Conservation (phyloP, 2,797 vertebrate genomes). For the Chelon labrosus region DNA sequence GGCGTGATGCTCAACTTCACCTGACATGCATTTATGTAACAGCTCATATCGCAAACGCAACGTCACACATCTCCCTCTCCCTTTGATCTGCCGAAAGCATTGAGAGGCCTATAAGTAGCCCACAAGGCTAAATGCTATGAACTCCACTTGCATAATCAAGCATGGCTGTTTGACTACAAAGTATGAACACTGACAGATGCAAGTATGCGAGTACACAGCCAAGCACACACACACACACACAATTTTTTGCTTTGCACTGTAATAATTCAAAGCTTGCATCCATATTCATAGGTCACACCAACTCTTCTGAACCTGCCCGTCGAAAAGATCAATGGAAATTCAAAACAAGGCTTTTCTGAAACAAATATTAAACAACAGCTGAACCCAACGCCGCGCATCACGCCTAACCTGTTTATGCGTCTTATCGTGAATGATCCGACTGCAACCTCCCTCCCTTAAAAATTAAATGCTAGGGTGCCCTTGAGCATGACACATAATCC, state of each 20-base stretch:
- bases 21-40: slow-evolving; percentile 64
- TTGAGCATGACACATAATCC: slow-evolving; percentile 54
- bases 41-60: slow-evolving; percentile 50
- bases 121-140: slow-evolving; percentile 71
- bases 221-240: slow-evolving; percentile 15
- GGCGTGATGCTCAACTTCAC: slow-evolving; percentile 36
- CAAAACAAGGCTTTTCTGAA: slow-evolving; percentile 66
- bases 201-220: slow-evolving; percentile 20
- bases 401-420: slow-evolving; percentile 15
- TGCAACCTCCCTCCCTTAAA: not conserved
- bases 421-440: slow-evolving; percentile 30
- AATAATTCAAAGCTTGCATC: slow-evolving; percentile 74
- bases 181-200: slow-evolving; percentile 57
- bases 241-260: slow-evolving; percentile 38
- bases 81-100: slow-evolving; percentile 69
- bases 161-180: slow-evolving; percentile 53
- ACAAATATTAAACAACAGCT: slow-evolving; percentile 66
- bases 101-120: slow-evolving; percentile 65
- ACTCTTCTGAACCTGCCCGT: slow-evolving; percentile 68
- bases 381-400: slow-evolving; percentile 24
- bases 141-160: slow-evolving; percentile 71
- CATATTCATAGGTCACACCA: slow-evolving; percentile 72
- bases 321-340: slow-evolving; percentile 72
- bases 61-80: slow-evolving; percentile 36
- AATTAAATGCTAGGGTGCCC: slow-evolving; percentile 38